Percentiles rank a stretch among this genome's conserved stretches.
These are phyloP conservation scores for Melanocharis versteri DNA, from an alignment of 2,113 vertebrate species.

Conservation along the genomic window DNA sequence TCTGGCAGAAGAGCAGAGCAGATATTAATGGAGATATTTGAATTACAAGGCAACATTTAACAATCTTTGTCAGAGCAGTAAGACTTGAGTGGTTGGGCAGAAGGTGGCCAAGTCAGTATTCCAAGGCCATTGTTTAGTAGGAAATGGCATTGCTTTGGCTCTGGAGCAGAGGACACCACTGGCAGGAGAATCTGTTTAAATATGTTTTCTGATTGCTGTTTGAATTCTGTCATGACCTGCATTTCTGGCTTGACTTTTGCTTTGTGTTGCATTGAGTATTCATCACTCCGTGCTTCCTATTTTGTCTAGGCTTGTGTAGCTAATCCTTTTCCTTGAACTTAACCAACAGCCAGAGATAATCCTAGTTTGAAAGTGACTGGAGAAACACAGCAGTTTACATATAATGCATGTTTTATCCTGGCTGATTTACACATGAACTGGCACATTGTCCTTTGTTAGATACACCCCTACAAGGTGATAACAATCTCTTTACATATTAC, in stretches of 20 bases:
- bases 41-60: neutral
- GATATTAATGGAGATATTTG: neutral
- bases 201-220: neutral
- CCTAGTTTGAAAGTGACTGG: slow-evolving; percentile 51
- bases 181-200: neutral
- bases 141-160: neutral
- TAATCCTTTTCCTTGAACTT: slow-evolving; percentile 69
- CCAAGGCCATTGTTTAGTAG: neutral
- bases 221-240: slow-evolving; percentile 50
- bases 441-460: slow-evolving; percentile 17
- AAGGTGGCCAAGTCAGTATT: neutral
- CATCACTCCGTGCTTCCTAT: slow-evolving; percentile 55
- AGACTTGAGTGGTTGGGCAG: neutral
- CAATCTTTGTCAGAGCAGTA: neutral
- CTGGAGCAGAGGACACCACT: neutral
- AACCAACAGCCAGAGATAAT: slow-evolving; percentile 46
- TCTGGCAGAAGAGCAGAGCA: slow-evolving; percentile 7
- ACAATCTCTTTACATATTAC: slow-evolving; percentile 59
- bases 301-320: slow-evolving; percentile 54
- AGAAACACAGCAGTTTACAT: slow-evolving; percentile 45
- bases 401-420: slow-evolving; percentile 44
- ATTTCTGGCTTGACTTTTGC: slow-evolving; percentile 51
- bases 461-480: slow-evolving; percentile 38
- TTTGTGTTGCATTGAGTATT: slow-evolving; percentile 53
- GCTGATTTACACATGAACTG: slow-evolving; percentile 53